Evolutionary conservation across 2,797 vertebrate species (phyloP).

Genomic region (Etheostoma nigrum): DNA sequence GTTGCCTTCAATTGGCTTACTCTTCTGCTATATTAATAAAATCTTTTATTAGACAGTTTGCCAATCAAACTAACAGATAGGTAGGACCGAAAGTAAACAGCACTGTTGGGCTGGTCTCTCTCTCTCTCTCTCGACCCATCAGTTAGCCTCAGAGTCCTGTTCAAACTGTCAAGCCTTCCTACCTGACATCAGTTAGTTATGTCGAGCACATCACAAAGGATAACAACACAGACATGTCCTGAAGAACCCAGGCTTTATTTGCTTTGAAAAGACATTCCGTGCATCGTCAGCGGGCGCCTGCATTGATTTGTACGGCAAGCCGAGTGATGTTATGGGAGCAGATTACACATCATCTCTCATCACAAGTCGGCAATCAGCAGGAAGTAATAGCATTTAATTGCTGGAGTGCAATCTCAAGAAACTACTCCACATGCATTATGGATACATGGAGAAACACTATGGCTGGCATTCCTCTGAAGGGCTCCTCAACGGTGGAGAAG

Average conservation of each 20-base stretch:
- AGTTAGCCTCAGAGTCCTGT: slow-evolving; percentile 2
- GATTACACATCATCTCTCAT: slow-evolving; percentile 36
- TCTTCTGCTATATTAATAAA: not conserved
- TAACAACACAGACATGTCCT: slow-evolving; percentile 10
- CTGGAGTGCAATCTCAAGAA: slow-evolving; percentile 7
- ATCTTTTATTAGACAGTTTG: not conserved
- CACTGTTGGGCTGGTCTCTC: too few relatives aligned
- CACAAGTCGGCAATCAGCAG: slow-evolving; percentile 33
- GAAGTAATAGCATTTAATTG: slow-evolving; percentile 38
- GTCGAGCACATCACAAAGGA: not conserved
- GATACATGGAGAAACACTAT: slow-evolving; percentile 18
- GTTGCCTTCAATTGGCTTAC: not conserved
- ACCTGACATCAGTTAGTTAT: slow-evolving; percentile 10
- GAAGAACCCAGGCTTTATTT: slow-evolving; percentile 7
- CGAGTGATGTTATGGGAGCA: slow-evolving; percentile 16
- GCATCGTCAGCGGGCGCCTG: not conserved
- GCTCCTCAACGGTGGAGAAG: not conserved
- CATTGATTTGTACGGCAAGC: not conserved
- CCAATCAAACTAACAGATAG: not conserved
- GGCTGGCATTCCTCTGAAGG: slow-evolving; percentile 27
- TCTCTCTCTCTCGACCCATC: slow-evolving; percentile 1
- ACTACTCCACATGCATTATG: slow-evolving; percentile 27
- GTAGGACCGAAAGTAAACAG: not conserved
- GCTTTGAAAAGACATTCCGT: slow-evolving; percentile 3
- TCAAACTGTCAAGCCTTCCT: not conserved